These are phyloP conservation scores for Drosophila fulvimacula DNA, from an alignment of 2,888 invertebrate genomes.

Conservation along the genomic window DNA sequence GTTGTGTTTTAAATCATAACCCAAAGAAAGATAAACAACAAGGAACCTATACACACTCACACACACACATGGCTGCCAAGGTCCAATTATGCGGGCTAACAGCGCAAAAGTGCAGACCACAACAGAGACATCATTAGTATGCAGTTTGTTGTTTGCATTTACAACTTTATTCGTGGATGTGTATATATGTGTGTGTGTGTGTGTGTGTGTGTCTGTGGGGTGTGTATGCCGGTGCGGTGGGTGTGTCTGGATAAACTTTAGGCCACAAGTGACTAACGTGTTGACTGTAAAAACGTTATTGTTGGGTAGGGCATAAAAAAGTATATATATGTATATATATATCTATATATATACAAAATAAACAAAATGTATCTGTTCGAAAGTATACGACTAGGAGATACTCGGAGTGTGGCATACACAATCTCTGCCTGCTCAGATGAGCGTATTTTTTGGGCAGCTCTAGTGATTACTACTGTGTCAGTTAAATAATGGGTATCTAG, in stretches of 20 bases:
- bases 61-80: slow-evolving; percentile 4
- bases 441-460: too few relatives aligned
- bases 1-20: slow-evolving; percentile 34
- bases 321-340: too few relatives aligned
- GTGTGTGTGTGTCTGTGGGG: neutral
- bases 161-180: slow-evolving; percentile 20
- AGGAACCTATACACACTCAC: neutral
- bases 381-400: neutral
- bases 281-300: slow-evolving; percentile 29
- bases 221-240: slow-evolving; percentile 8
- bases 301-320: slow-evolving; percentile 17
- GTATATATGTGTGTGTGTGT: neutral
- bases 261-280: slow-evolving; percentile 51
- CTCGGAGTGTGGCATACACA: too few relatives aligned
- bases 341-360: neutral
- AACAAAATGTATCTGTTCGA: neutral
- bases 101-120: slow-evolving; percentile 55
- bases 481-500: neutral
- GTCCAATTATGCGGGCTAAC: slow-evolving; percentile 52
- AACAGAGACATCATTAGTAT: slow-evolving; percentile 63
- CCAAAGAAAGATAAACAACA: slow-evolving; percentile 40
- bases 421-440: too few relatives aligned
- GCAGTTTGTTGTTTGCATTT: slow-evolving; percentile 59
- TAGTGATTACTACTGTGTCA: too few relatives aligned
- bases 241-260: slow-evolving; percentile 35